phyloP scores from a whole-genome alignment of 2,797 vertebrate genomes.

The Neosalanx taihuensis region DNA sequence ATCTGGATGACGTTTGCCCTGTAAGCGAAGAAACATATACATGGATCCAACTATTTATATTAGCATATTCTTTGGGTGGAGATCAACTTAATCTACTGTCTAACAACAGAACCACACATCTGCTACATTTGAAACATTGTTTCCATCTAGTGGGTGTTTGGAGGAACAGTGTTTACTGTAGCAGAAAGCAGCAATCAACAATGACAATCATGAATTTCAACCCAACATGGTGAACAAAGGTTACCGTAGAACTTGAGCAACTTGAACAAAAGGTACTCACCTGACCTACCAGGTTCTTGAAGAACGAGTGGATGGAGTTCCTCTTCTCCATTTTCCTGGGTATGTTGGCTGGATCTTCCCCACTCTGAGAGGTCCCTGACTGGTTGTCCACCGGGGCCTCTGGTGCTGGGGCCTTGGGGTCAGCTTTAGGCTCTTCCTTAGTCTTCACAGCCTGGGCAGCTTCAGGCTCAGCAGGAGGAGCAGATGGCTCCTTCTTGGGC shows the following conservation, averaged over 20 bases:
- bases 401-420: slow-evolving; percentile 46
- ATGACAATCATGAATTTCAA: no score
- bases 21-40: slow-evolving; percentile 22
- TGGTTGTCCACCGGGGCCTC: slow-evolving; percentile 63
- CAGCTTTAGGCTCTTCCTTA: slow-evolving; percentile 72
- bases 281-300: slow-evolving; percentile 85
- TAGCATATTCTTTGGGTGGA: not conserved
- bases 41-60: slow-evolving; percentile 2
- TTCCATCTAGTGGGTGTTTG: slow-evolving; percentile 66
- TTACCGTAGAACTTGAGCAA: not conserved
- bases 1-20: slow-evolving; percentile 89
- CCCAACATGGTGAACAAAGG: no score
- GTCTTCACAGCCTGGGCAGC: slow-evolving; percentile 49
- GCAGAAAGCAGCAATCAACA: not conserved
- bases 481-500: slow-evolving; percentile 59
- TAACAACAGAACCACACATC: not conserved
- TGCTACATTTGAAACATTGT: not conserved
- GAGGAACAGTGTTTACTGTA: no score
- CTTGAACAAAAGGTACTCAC: not conserved
- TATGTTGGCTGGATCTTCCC: slow-evolving; percentile 59
- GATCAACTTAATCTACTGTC: not conserved
- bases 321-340: slow-evolving; percentile 85
- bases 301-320: slow-evolving; percentile 89
- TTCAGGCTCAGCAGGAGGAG: slow-evolving; percentile 49
- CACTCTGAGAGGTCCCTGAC: slow-evolving; percentile 62